Evolutionary conservation across 2,113 vertebrate species (phyloP), one percentile per base, ranked within the genome.

Genomic region (Lycaon pictus): DNA sequence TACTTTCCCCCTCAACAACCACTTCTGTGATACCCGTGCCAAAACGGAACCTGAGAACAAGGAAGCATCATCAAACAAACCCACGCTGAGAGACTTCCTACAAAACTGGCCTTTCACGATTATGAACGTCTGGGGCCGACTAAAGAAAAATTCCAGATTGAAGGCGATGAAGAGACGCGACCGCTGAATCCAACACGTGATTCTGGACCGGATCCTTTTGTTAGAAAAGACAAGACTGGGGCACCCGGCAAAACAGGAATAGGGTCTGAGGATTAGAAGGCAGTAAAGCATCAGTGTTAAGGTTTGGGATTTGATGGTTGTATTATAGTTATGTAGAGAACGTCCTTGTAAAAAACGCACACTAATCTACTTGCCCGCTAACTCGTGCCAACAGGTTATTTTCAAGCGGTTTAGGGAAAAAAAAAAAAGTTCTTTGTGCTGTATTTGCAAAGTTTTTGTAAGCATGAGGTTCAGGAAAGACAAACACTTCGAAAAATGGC

Each of bases 361-460:
- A 32, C 11, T 43, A 7, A 63, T 62, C 51, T 72, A 88, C 25
- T 22, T 65, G 62, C 53, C n/a, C 32, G 10, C 17, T 35, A 69
- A 69, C 32, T 69, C 67, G 29, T 62, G 56, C 10, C 72, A 77
- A 53, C 7, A 69, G 80, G 51, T 53, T 95, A 72, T 76, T 95
- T 72, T 92, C 81, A 69, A 90, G 29, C 63, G 65, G 17, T 43
- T 81, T 82, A 48, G 37, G 88, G 48, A 77, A 69, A 19, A 71
- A 4, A 5, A 19, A 5, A 19, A 71, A 4, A 7, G 4, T 17
- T 55, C 35, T 96, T 92, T 76, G 5, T 17, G 69, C 8, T 53
- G 22, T 32, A 80, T 60, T 93, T 84, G 29, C 32, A 86, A 92
- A 95, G 79, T 84, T 86, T 95, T 37, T 27, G 3, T 48, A 93